Conservation (phyloP, 2,888 invertebrate genomes). For the Apocheima hispidaria region DNA sequence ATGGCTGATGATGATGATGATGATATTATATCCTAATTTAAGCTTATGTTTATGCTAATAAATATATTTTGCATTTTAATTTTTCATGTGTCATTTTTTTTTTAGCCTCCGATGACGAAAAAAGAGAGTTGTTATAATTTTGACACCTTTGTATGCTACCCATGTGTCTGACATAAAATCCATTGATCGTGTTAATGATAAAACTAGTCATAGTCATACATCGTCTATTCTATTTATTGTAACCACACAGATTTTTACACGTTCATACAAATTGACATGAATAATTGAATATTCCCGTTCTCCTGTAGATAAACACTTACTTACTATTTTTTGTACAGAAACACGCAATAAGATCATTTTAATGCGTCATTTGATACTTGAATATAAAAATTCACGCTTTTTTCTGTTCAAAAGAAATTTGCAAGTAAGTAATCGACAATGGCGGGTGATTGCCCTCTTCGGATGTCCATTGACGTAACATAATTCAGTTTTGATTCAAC, state of each 20-base stretch:
- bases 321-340: too few species aligned
- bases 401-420: conserved; percentile 60
- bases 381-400: conserved; percentile 44
- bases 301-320: too few species aligned
- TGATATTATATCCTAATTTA: too few species aligned
- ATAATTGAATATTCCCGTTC: conserved; percentile 41
- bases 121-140: too few species aligned
- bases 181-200: conserved; percentile 53
- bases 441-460: conserved; percentile 63
- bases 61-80: too few species aligned
- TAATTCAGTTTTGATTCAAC: conserved; percentile 24
- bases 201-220: conserved; percentile 73
- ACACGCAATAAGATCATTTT: background rate
- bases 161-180: conserved; percentile 62
- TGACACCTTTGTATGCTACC: too few species aligned
- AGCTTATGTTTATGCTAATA: too few species aligned
- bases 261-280: conserved; percentile 44
- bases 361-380: conserved; percentile 47
- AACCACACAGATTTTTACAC: conserved; percentile 53
- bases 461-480: conserved; percentile 32
- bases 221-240: conserved; percentile 69
- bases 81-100: too few species aligned
- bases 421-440: conserved; percentile 80
- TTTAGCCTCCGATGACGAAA: too few species aligned
- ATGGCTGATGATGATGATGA: too few species aligned